Evolutionary conservation across 1,140 invertebrate genomes (phyloP).

Genomic region (Anastatus disparis): DNA sequence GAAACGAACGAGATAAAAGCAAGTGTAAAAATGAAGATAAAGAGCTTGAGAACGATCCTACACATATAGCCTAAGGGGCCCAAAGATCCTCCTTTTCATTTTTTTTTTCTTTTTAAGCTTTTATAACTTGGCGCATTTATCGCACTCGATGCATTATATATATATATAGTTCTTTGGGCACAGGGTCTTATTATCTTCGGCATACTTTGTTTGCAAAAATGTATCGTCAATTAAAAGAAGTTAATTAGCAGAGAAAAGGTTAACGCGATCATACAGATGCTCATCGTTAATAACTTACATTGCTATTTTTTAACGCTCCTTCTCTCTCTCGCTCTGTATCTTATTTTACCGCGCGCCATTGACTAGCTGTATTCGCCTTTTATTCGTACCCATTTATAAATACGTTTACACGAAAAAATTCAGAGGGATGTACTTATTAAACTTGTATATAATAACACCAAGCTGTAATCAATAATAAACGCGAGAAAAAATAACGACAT

Average conservation of each 20-base stretch:
- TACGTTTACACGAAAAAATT: no score
- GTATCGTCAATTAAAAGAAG: background rate
- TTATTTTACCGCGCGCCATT: background rate
- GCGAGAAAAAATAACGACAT: conserved; percentile 57
- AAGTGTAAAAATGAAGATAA: no score
- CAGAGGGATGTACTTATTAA: conserved; percentile 34
- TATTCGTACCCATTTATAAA: conserved; percentile 49
- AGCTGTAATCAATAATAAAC: conserved; percentile 50
- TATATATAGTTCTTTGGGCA: no score
- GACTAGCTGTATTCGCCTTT: conserved; percentile 18
- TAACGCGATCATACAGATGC: conserved; percentile 38
- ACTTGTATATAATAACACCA: conserved; percentile 48
- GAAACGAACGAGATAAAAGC: no score
- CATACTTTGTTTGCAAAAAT: no score
- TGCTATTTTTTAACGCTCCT: conserved; percentile 46
- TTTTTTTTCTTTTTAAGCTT: no score
- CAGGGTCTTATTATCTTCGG: no score
- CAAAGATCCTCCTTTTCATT: no score
- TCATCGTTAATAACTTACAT: conserved; percentile 53
- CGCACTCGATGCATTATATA: no score
- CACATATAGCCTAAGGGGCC: no score
- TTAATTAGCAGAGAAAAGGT: background rate
- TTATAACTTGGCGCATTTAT: no score
- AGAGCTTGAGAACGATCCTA: no score
- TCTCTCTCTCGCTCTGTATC: background rate